These are phyloP conservation scores for Philereme transversata DNA, from an alignment of 2,888 invertebrate species.

Conservation along the genomic window DNA sequence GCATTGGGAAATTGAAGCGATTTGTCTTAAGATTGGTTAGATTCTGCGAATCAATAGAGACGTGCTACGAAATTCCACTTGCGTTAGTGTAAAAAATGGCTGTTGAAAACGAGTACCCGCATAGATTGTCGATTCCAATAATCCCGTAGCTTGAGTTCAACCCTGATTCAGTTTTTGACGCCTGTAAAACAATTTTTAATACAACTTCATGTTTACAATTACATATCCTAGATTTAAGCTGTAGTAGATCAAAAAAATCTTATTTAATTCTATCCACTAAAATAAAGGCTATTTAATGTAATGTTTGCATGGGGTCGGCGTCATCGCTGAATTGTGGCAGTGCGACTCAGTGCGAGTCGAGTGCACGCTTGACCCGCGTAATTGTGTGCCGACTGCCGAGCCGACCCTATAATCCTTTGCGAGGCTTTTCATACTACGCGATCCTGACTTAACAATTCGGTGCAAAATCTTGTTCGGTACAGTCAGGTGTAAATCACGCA, in stretches of 20 bases:
- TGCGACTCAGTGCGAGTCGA: constrained; percentile 44
- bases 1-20: constrained; percentile 24
- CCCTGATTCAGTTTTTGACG: no score
- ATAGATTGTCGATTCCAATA: no score
- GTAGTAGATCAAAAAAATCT: no score
- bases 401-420: constrained; percentile 59
- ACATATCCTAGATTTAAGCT: no score
- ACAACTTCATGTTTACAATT: no score
- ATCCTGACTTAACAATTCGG: not conserved
- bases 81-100: no score
- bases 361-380: constrained; percentile 73
- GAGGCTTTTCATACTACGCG: constrained; percentile 34
- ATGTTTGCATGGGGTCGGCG: constrained; percentile 21
- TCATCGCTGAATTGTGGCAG: constrained; percentile 46
- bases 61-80: no score
- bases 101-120: no score
- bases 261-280: not conserved
- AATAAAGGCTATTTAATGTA: constrained; percentile 16
- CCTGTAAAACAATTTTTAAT: no score
- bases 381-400: constrained; percentile 61
- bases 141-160: no score
- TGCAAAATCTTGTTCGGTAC: not conserved
- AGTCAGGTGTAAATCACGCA: not conserved
- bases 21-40: constrained; percentile 28
- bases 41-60: constrained; percentile 7